phyloP scores from a whole-genome alignment of 2,113 vertebrate species.

The Petrocephalus microphthalmus region DNA sequence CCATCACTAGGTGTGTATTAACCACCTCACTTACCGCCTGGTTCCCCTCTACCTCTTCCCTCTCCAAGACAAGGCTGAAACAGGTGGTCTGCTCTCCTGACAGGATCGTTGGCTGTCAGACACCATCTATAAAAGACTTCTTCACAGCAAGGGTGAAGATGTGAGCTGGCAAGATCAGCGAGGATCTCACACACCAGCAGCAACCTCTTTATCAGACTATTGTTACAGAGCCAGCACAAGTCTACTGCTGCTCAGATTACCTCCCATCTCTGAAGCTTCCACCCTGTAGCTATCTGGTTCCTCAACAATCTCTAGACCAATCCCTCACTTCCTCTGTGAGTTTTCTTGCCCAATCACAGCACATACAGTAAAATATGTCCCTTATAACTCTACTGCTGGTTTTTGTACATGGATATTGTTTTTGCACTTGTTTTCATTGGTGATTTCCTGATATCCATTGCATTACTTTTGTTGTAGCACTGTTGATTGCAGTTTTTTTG shows the following conservation, averaged over 20 bases:
- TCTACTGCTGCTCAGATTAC: neutral
- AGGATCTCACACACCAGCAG: neutral
- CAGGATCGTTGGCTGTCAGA: neutral
- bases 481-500: neutral
- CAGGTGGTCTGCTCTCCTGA: neutral
- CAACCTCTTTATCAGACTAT: neutral
- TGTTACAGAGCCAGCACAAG: neutral
- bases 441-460: neutral
- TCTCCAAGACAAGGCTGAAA: neutral
- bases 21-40: neutral
- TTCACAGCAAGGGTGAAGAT: neutral
- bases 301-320: neutral
- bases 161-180: neutral
- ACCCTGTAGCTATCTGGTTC: neutral
- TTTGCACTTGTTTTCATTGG: neutral
- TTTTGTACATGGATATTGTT: neutral
- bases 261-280: neutral
- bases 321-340: neutral
- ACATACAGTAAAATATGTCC: neutral
- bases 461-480: neutral
- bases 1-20: neutral
- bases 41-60: neutral
- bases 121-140: neutral
- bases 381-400: neutral
- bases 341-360: neutral